phyloP scores from a whole-genome alignment of 2,888 invertebrate species.

The Hypercompe scribonia region DNA sequence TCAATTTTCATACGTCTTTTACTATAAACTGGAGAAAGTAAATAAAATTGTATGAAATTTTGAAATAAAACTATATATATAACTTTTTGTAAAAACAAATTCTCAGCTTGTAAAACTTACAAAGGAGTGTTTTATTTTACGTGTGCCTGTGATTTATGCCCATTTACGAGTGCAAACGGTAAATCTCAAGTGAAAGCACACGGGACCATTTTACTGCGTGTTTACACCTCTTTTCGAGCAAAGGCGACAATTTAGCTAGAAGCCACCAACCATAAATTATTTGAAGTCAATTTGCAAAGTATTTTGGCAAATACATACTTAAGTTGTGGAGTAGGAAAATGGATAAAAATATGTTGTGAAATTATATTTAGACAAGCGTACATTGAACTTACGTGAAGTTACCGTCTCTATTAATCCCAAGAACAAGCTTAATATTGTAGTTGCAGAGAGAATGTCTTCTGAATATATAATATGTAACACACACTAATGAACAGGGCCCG shows the following conservation, averaged over 20 bases:
- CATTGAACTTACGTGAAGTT: neutral
- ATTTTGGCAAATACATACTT: constrained; percentile 19
- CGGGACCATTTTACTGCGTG: constrained; percentile 38
- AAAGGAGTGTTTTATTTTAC: constrained; percentile 15
- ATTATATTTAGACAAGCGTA: neutral
- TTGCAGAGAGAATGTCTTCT: too few relatives aligned
- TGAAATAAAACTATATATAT: too few relatives aligned
- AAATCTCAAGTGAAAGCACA: constrained; percentile 40
- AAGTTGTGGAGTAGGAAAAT: neutral
- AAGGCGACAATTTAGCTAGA: constrained; percentile 34
- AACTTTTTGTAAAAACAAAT: neutral
- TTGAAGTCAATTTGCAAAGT: constrained; percentile 25
- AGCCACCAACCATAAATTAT: constrained; percentile 24
- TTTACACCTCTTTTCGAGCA: constrained; percentile 31
- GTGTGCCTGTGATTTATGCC: constrained; percentile 42
- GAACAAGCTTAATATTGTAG: too few relatives aligned
- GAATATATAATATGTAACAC: too few relatives aligned
- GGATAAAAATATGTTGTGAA: neutral
- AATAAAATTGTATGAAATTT: neutral
- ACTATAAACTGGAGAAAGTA: neutral
- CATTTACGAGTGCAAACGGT: constrained; percentile 22
- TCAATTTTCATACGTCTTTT: neutral
- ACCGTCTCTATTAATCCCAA: too few relatives aligned
- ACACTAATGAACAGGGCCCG: too few relatives aligned
- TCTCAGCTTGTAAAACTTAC: neutral